Evolutionary conservation across 2,888 invertebrate species (phyloP).

Genomic region (Volucella inflata): DNA sequence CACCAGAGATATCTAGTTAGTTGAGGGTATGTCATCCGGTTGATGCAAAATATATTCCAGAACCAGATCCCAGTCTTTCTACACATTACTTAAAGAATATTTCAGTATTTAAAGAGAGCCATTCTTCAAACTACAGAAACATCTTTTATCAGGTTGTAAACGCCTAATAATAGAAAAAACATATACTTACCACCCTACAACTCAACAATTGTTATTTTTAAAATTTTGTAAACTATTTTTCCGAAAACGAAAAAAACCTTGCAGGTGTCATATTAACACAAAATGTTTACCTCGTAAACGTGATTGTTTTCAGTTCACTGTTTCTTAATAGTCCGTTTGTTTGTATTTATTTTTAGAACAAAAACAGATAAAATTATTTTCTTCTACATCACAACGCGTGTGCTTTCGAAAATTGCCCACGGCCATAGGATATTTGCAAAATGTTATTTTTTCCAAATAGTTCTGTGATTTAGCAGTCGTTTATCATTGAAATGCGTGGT

Average conservation of each 20-base stretch:
- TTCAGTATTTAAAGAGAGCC: too few species aligned
- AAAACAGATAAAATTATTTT: background rate
- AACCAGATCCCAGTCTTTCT: too few species aligned
- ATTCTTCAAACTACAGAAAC: too few species aligned
- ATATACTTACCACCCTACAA: too few species aligned
- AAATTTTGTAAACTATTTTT: background rate
- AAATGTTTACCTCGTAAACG: background rate
- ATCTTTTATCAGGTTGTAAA: too few species aligned
- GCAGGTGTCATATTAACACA: slow-evolving; percentile 1
- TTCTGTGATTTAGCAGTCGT: background rate
- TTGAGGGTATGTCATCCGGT: too few species aligned
- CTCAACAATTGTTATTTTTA: too few species aligned
- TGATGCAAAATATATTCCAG: too few species aligned
- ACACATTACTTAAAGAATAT: too few species aligned
- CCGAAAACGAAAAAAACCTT: background rate
- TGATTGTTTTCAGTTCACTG: background rate
- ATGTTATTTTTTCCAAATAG: background rate
- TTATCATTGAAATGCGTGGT: slow-evolving; percentile 1
- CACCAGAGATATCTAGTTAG: too few species aligned
- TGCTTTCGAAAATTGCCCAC: background rate
- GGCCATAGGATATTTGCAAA: background rate
- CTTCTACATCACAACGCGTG: background rate
- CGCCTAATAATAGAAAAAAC: too few species aligned
- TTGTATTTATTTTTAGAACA: slow-evolving; percentile 20
- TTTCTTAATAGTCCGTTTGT: slow-evolving; percentile 10